These are phyloP conservation scores for Sisor rabdophorus DNA, from an alignment of 2,113 vertebrate genomes.

Conservation along the genomic window DNA sequence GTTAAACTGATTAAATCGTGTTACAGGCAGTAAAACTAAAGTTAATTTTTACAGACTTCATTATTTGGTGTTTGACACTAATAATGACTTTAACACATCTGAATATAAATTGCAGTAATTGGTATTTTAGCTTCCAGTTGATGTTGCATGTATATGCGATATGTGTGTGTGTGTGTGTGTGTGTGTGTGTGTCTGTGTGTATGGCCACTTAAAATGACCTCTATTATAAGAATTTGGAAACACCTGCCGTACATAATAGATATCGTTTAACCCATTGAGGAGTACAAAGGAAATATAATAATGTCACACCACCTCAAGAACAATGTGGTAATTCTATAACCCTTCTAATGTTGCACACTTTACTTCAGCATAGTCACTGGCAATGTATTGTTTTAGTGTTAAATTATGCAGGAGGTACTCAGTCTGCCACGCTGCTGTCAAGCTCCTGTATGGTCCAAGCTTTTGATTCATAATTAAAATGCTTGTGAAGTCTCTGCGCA, in stretches of 20 bases:
- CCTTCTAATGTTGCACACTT: constrained; percentile 29
- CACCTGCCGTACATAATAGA: constrained; percentile 30
- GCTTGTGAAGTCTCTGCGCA: constrained; percentile 44
- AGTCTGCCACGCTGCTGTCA: constrained; percentile 38
- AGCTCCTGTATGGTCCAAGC: constrained; percentile 44
- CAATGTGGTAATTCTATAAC: constrained; percentile 36
- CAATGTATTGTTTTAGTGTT: constrained; percentile 37
- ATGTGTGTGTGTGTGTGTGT: not conserved
- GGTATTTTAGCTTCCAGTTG: not conserved
- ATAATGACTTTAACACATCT: not conserved
- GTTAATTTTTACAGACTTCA: no score
- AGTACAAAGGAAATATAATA: constrained; percentile 42
- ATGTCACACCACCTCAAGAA: constrained; percentile 18
- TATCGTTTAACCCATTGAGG: constrained; percentile 24
- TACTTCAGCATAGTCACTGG: constrained; percentile 22
- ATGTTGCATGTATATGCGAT: no score
- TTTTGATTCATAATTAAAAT: constrained; percentile 54
- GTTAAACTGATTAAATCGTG: not conserved
- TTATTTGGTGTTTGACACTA: no score
- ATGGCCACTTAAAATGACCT: not conserved
- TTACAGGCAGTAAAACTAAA: no score
- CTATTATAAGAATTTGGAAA: constrained; percentile 21
- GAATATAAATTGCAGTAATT: not conserved
- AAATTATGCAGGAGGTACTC: constrained; percentile 49
- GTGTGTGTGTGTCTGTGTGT: not conserved